Percentiles rank a stretch among this genome's conserved stretches.
phyloP scores from a whole-genome alignment of 2,888 invertebrate genomes.

The Drosophila antonietae region DNA sequence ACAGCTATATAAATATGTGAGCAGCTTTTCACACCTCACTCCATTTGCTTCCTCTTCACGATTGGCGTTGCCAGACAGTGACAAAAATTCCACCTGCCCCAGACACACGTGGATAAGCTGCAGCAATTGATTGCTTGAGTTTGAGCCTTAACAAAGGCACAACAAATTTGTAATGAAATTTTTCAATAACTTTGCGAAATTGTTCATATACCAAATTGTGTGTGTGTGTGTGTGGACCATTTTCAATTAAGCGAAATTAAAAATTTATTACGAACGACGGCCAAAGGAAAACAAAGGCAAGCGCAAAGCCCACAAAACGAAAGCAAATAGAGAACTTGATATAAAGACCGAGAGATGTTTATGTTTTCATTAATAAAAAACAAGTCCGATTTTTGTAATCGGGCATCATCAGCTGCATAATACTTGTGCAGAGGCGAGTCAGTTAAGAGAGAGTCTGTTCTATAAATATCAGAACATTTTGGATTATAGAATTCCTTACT shows the following conservation, averaged over 20 bases:
- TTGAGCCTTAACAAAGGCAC: not conserved
- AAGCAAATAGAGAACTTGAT: slow-evolving; percentile 58
- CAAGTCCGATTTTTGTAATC: not conserved
- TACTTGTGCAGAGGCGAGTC: too few species aligned
- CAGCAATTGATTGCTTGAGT: slow-evolving; percentile 17
- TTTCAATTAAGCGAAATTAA: slow-evolving; percentile 81
- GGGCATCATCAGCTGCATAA: not conserved
- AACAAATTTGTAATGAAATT: not conserved
- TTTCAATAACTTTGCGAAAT: slow-evolving; percentile 14
- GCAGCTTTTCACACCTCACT: slow-evolving; percentile 74
- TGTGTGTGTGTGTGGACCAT: slow-evolving; percentile 42
- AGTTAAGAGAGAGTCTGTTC: too few species aligned
- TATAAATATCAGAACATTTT: too few species aligned
- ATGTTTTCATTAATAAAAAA: slow-evolving; percentile 72
- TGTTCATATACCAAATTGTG: slow-evolving; percentile 11
- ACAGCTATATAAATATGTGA: slow-evolving; percentile 77
- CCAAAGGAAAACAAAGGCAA: slow-evolving; percentile 70
- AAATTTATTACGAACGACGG: slow-evolving; percentile 73
- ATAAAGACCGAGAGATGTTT: slow-evolving; percentile 57
- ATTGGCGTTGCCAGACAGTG: slow-evolving; percentile 18
- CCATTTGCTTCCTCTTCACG: slow-evolving; percentile 5
- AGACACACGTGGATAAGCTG: not conserved
- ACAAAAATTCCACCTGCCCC: slow-evolving; percentile 8
- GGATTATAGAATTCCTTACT: too few species aligned
- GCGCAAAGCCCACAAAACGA: slow-evolving; percentile 20